Evolutionary conservation across 2,888 invertebrate species (phyloP), one percentile per base, ranked within the genome.

Genomic region (Mythimna ferrago): DNA sequence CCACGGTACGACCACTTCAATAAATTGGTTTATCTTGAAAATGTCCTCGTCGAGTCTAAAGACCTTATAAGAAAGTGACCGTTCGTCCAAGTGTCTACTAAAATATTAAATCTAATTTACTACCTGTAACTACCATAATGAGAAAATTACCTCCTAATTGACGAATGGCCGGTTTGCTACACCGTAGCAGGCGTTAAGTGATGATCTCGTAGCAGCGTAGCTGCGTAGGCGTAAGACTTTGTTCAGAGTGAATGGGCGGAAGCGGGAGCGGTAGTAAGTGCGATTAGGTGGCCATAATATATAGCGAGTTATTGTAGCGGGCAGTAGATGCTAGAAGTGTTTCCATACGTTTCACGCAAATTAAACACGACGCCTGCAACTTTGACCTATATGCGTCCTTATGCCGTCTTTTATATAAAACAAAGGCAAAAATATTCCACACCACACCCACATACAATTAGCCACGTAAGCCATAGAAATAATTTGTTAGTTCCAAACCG

Each of bases 201-300:
- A 66, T 81, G 38, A 72, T 60, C 32, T 75, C 65, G 78, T 75
- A 81, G 81, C 75, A 10, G 60, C 78, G 79, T 81, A 81, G 79
- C 63, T 51, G 58, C 21, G 21, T 61, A 61, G 61, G 61, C 61
- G 41, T 41, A 11, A 21, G 10, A 35, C n/a, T n/a, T n/a, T 2
- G 35, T 35, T 5, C 38, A 58, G 19, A 35, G 32, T 58, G n/a
- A 35, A 5, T 3, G 19, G 3, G 58, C 58, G 58, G 19, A 9
- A 2, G 58, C 19, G 35, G 58, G 9, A 10, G 38, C 35, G n/a
- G n/a, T n/a, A 7, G n/a, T 16, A 6, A 53, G 9, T 0, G 53
- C 54, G 21, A 21, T 54, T n/a, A 21, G 9, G n/a, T 54, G 32
- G 32, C 32, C 32, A 57, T 16, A 19, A 16, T 32, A 14, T 10